Percentiles rank a stretch among this genome's conserved stretches.
Evolutionary conservation across 2,797 vertebrate species (phyloP).

Genomic region (Siniperca undulata): DNA sequence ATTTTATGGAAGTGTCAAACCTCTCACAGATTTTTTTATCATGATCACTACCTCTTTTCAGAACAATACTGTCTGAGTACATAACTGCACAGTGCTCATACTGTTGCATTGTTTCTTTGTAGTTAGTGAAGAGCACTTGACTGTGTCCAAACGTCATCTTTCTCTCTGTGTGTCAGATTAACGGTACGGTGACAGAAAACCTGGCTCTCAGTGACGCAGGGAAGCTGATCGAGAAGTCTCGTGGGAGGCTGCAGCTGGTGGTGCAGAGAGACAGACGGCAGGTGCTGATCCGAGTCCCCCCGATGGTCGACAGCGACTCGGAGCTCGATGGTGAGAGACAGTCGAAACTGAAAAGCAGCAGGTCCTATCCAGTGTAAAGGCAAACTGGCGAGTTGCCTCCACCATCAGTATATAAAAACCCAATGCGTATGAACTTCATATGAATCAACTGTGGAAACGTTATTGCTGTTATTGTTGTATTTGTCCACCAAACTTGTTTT

Average conservation of each 20-base stretch:
- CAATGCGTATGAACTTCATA: constrained; percentile 45
- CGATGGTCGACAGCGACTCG: constrained; percentile 95
- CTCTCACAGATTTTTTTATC: background rate
- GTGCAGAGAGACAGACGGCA: constrained; percentile 93
- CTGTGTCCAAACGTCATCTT: background rate
- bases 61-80: too few species aligned
- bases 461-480: constrained; percentile 65
- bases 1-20: background rate
- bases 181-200: constrained; percentile 98
- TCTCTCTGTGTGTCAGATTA: constrained; percentile 87
- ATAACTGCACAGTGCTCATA: too few species aligned
- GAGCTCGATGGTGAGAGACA: constrained; percentile 94
- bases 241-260: constrained; percentile 95
- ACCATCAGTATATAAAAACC: constrained; percentile 47
- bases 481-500: constrained; percentile 65
- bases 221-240: constrained; percentile 96
- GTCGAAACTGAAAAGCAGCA: constrained; percentile 75
- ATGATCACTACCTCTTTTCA: too few species aligned
- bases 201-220: constrained; percentile 95
- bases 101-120: background rate
- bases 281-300: constrained; percentile 93
- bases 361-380: constrained; percentile 73
- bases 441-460: constrained; percentile 53
- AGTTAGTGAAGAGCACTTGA: background rate
- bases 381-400: constrained; percentile 46